Evolutionary conservation across 2,888 invertebrate species (phyloP).

Genomic region (Dicranocentrus wangi): DNA sequence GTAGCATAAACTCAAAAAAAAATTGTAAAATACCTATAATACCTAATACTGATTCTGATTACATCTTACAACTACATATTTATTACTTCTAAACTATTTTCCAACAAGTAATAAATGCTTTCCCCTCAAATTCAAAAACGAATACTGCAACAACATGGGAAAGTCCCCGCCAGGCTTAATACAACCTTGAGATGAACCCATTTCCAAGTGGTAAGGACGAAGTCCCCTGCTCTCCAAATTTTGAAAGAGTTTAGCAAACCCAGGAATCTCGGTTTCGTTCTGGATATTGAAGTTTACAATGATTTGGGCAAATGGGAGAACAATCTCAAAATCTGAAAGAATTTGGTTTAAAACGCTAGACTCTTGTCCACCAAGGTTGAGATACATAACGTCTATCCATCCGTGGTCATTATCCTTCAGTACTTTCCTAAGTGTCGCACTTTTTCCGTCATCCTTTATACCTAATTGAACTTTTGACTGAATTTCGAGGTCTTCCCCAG

Average conservation of each 20-base stretch:
- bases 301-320: conserved; percentile 49
- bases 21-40: too few relatives aligned
- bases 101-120: conserved; percentile 39
- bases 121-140: conserved; percentile 38
- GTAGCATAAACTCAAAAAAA: too few relatives aligned
- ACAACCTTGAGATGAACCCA: too few relatives aligned
- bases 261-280: background rate
- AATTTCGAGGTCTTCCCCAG: background rate
- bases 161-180: too few relatives aligned
- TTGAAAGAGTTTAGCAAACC: conserved; percentile 21
- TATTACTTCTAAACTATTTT: conserved; percentile 21
- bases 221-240: conserved; percentile 20
- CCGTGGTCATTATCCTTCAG: conserved; percentile 49
- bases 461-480: conserved; percentile 4
- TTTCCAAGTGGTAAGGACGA: conserved; percentile 17
- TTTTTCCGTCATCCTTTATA: background rate
- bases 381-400: conserved; percentile 31
- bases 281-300: conserved; percentile 7
- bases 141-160: background rate
- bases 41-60: too few relatives aligned
- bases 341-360: conserved; percentile 22
- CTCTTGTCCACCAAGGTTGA: conserved; percentile 16
- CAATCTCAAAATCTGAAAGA: conserved; percentile 17
- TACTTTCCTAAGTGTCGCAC: background rate
- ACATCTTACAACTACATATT: too few relatives aligned